phyloP scores from a whole-genome alignment of 2,113 vertebrate genomes.

The Varanus salvator region DNA sequence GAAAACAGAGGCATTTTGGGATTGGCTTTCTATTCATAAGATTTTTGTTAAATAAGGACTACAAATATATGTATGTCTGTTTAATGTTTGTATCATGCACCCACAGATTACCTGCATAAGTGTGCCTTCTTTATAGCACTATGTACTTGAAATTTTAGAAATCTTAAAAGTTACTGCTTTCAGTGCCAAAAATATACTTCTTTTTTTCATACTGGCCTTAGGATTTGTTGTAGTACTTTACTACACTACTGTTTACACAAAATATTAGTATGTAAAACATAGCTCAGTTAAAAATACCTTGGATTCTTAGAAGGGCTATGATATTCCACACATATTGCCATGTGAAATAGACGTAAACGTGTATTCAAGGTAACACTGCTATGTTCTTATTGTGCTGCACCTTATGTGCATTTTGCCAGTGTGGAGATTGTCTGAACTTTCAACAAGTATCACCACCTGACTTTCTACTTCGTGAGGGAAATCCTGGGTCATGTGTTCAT shows the following conservation, averaged over 20 bases:
- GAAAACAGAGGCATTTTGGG: neutral
- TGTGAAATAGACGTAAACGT: slow-evolving; percentile 14
- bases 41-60: neutral
- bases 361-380: neutral
- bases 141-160: slow-evolving; percentile 38
- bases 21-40: too few species aligned
- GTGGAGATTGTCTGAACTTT: neutral
- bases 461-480: neutral
- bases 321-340: neutral
- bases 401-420: neutral
- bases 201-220: slow-evolving; percentile 28
- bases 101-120: neutral
- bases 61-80: neutral
- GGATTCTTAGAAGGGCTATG: slow-evolving; percentile 9
- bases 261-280: slow-evolving; percentile 70
- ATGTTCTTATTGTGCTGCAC: neutral
- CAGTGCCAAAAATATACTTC: slow-evolving; percentile 25
- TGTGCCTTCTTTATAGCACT: neutral
- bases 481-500: neutral
- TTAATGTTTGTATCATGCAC: neutral
- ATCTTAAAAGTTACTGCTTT: slow-evolving; percentile 26
- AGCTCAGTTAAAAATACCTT: slow-evolving; percentile 65
- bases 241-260: slow-evolving; percentile 52
- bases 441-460: neutral
- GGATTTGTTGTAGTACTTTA: slow-evolving; percentile 16